Conservation (phyloP, 2,888 invertebrate genomes). For the Himalopsyche anomala region DNA sequence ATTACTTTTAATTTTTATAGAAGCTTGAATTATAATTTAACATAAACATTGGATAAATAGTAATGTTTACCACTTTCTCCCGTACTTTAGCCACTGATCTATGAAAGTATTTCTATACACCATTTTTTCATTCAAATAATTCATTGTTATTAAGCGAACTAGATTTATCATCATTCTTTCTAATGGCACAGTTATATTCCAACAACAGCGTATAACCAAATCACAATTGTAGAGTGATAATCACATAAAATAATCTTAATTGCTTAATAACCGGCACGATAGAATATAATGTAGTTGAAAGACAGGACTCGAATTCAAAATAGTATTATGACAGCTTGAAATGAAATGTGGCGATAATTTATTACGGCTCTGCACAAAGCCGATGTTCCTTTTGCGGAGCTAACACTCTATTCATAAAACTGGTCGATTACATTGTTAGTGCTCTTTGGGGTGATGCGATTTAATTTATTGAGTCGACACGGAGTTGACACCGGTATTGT, state of each 20-base stretch:
- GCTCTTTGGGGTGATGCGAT: conserved; percentile 11
- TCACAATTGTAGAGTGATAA: not conserved
- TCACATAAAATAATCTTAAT: not conserved
- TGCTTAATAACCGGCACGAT: not conserved
- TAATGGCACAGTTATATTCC: no score
- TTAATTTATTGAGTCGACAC: conserved; percentile 3
- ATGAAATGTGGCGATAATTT: not conserved
- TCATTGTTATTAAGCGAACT: no score
- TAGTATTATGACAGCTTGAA: not conserved
- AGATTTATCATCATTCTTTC: no score
- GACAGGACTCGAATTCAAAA: not conserved
- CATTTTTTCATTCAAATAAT: no score
- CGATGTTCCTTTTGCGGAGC: conserved; percentile 19
- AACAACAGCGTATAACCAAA: no score
- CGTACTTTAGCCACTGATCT: no score
- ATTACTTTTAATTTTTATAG: no score
- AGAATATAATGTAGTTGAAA: conserved; percentile 16
- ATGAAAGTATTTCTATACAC: no score
- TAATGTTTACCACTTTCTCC: no score
- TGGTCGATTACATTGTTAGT: not conserved
- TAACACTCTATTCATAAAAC: conserved; percentile 13
- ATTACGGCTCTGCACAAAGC: not conserved
- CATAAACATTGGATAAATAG: no score
- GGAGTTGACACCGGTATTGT: not conserved
- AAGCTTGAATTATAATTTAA: no score